These are phyloP conservation scores for Gallinago solitaria DNA, from an alignment of 2,797 vertebrate species.

Conservation along the genomic window DNA sequence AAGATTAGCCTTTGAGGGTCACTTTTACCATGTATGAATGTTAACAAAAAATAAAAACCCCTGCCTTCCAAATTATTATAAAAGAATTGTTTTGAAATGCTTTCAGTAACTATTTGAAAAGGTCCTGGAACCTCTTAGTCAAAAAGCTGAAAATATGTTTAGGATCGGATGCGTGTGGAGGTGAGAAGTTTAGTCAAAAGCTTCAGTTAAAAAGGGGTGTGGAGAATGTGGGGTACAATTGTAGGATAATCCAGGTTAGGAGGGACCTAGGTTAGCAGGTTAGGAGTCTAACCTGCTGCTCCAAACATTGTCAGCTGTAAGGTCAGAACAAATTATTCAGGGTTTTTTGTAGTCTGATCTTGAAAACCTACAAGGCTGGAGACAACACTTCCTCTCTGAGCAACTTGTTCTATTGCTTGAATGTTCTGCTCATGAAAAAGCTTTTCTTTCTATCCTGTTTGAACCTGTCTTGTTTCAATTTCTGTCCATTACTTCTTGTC, in stretches of 20 bases:
- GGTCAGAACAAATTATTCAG: background rate
- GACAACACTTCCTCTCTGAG: background rate
- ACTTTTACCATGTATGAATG: background rate
- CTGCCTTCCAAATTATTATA: background rate
- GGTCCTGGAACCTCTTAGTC: background rate
- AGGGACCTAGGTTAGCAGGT: background rate
- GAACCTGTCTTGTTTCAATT: background rate
- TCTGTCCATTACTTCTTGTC: background rate
- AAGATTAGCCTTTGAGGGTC: background rate
- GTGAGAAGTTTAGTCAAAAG: background rate
- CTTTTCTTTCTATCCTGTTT: background rate
- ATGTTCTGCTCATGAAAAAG: background rate
- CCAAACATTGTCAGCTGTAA: background rate
- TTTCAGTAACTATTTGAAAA: background rate
- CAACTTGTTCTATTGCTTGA: background rate
- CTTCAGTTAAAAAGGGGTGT: background rate
- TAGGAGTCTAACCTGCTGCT: background rate
- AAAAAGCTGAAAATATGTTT: background rate
- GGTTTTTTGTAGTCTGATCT: background rate
- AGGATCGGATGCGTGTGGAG: background rate
- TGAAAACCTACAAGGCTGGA: background rate
- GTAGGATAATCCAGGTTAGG: background rate
- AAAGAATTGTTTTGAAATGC: background rate
- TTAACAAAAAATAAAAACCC: background rate
- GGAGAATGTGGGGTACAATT: background rate